Conservation (phyloP, 1,140 invertebrate species). For the Caenorhabditis briggsae region DNA sequence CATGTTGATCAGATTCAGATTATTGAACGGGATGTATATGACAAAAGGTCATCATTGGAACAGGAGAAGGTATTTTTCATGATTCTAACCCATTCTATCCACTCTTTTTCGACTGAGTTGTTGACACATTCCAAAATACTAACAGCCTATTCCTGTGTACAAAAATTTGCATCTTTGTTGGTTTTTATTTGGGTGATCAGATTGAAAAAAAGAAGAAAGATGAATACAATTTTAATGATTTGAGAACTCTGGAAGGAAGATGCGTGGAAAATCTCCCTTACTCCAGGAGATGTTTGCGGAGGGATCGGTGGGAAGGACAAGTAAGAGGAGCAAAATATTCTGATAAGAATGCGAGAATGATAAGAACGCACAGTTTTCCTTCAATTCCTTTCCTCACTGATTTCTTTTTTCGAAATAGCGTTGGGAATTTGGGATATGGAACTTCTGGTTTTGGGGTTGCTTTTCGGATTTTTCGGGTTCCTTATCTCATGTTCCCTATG, state of each 20-base stretch:
- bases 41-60: conserved; percentile 17
- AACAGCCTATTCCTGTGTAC: conserved; percentile 39
- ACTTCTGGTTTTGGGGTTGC: not conserved
- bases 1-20: conserved; percentile 40
- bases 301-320: conserved; percentile 54
- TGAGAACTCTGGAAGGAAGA: conserved; percentile 47
- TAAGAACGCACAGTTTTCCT: not conserved
- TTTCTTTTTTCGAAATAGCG: not conserved
- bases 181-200: not conserved
- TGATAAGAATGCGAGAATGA: conserved; percentile 16
- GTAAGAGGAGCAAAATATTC: conserved; percentile 28
- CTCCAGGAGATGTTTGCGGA: conserved; percentile 53
- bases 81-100: not conserved
- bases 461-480: not conserved
- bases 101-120: conserved; percentile 23
- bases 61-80: not conserved
- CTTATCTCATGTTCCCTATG: not conserved
- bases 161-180: not conserved
- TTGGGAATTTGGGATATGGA: not conserved
- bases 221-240: not conserved
- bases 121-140: conserved; percentile 32
- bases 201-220: not conserved
- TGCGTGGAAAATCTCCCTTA: conserved; percentile 32
- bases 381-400: not conserved
- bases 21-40: conserved; percentile 42